Percentiles rank a stretch among this genome's conserved stretches.
These are phyloP conservation scores for Monopterus albus DNA, from an alignment of 2,113 vertebrate species.

Conservation along the genomic window DNA sequence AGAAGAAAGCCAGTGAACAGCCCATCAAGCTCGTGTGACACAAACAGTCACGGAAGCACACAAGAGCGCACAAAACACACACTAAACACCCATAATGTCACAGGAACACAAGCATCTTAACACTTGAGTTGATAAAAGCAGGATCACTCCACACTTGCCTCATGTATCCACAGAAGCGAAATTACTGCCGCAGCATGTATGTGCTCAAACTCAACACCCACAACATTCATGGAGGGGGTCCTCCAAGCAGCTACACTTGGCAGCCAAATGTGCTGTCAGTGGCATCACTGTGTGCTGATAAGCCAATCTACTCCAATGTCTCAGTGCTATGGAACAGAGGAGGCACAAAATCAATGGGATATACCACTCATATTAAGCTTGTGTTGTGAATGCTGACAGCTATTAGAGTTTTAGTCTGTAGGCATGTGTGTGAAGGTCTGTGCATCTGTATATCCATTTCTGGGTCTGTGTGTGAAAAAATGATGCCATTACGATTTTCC, in stretches of 20 bases:
- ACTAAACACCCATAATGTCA: not conserved
- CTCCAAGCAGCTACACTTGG: conserved; percentile 40
- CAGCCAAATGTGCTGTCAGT: conserved; percentile 49
- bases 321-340: conserved; percentile 39
- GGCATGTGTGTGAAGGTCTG: conserved; percentile 5
- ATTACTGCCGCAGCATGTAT: not conserved
- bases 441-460: not conserved
- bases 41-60: not conserved
- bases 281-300: conserved; percentile 44
- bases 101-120: not conserved
- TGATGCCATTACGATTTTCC: conserved; percentile 34
- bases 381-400: conserved; percentile 61
- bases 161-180: not conserved
- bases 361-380: conserved; percentile 61
- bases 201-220: not conserved
- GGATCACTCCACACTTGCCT: not conserved
- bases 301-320: conserved; percentile 59
- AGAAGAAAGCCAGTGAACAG: not conserved
- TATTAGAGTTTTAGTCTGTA: conserved; percentile 40
- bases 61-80: not conserved
- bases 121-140: not conserved
- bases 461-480: conserved; percentile 3
- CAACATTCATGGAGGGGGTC: conserved; percentile 12
- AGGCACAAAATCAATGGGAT: conserved; percentile 70
- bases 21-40: not conserved